Conservation (phyloP, 1,140 invertebrate species). For the Centruroides sculpturatus region DNA sequence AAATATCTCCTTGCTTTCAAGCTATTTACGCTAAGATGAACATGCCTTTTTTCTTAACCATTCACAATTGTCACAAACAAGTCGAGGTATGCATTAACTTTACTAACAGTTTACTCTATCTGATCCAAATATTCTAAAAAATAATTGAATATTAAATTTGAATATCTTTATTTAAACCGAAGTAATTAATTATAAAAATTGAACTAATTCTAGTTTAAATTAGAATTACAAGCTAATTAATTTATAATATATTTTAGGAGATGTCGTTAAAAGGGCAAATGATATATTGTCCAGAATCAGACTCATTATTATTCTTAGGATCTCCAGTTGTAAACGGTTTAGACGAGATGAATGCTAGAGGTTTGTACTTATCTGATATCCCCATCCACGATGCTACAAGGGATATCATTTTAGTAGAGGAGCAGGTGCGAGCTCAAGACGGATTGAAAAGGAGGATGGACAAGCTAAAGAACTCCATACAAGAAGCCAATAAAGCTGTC, state of each 20-base stretch:
- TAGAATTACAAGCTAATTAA: too few relatives aligned
- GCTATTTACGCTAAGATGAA: too few relatives aligned
- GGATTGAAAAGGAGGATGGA: constrained; percentile 83
- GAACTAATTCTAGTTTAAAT: too few relatives aligned
- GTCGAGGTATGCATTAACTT: too few relatives aligned
- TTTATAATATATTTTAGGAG: constrained; percentile 38
- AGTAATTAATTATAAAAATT: too few relatives aligned
- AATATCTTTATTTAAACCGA: too few relatives aligned
- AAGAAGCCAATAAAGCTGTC: constrained; percentile 76
- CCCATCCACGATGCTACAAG: constrained; percentile 80
- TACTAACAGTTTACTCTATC: too few relatives aligned
- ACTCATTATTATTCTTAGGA: constrained; percentile 77
- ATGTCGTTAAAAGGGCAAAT: constrained; percentile 89
- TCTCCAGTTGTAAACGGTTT: constrained; percentile 83
- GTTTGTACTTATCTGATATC: constrained; percentile 90
- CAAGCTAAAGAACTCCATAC: constrained; percentile 80
- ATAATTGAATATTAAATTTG: too few relatives aligned
- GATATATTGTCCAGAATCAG: constrained; percentile 77
- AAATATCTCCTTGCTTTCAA: too few relatives aligned
- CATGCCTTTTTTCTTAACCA: too few relatives aligned
- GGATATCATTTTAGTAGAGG: constrained; percentile 84
- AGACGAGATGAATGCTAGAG: constrained; percentile 74
- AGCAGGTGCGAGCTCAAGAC: constrained; percentile 85
- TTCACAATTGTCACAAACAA: too few relatives aligned
- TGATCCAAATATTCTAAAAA: too few relatives aligned